Conservation (phyloP, 2,888 invertebrate species). For the Eretmocerus hayati region DNA sequence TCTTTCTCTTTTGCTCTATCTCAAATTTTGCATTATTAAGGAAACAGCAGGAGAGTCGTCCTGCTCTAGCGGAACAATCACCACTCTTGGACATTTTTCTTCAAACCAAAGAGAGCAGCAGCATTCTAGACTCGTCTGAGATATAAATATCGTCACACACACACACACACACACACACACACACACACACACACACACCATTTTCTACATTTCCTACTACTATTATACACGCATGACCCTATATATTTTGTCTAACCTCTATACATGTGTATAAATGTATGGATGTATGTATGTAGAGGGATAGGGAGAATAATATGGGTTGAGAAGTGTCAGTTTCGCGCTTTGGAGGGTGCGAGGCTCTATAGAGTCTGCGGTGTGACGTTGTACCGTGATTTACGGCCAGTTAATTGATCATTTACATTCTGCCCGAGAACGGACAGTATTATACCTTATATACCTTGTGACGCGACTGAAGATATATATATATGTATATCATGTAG, state of each 20-base stretch:
- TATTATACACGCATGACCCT: too few relatives aligned
- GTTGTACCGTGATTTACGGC: conserved; percentile 24
- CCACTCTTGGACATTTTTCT: conserved; percentile 11
- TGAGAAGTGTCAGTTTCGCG: background rate
- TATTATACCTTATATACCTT: too few relatives aligned
- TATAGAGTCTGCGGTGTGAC: background rate
- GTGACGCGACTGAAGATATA: too few relatives aligned
- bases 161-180: too few relatives aligned
- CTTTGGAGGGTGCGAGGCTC: too few relatives aligned
- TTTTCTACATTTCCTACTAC: too few relatives aligned
- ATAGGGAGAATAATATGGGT: too few relatives aligned
- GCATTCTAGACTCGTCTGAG: conserved; percentile 36
- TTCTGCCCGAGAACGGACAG: conserved; percentile 31
- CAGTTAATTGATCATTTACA: conserved; percentile 45
- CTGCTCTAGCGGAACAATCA: conserved; percentile 1
- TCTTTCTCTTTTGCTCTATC: background rate
- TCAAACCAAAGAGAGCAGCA: background rate
- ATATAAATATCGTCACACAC: conserved; percentile 37
- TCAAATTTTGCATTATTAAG: conserved; percentile 19
- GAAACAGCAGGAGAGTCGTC: conserved; percentile 4
- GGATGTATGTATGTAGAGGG: too few relatives aligned
- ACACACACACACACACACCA: too few relatives aligned
- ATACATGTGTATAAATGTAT: too few relatives aligned
- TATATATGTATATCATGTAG: too few relatives aligned
- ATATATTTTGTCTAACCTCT: too few relatives aligned